Conservation (phyloP, 1,140 invertebrate species). For the Lutraria rhynchaena region DNA sequence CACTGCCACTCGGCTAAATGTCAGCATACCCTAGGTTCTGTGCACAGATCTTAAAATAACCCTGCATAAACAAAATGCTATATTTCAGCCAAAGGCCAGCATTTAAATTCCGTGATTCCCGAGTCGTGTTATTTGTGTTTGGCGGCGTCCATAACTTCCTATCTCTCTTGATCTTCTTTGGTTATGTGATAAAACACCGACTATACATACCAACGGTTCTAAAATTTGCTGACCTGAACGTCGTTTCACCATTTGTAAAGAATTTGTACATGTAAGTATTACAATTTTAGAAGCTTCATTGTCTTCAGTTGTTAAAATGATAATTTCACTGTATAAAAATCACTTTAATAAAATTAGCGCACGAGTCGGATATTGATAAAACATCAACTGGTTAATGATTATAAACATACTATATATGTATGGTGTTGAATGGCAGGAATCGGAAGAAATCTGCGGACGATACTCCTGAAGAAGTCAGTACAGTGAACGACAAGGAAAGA, state of each 20-base stretch:
- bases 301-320: too few relatives aligned
- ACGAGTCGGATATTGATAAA: background rate
- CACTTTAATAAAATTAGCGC: background rate
- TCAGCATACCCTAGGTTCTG: background rate
- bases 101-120: slow-evolving; percentile 35
- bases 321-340: background rate
- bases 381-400: background rate
- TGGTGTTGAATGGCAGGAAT: background rate
- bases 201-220: slow-evolving; percentile 76
- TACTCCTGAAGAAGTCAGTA: background rate
- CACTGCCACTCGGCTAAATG: background rate
- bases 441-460: background rate
- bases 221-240: slow-evolving; percentile 35
- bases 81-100: slow-evolving; percentile 26
- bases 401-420: background rate
- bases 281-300: too few relatives aligned
- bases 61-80: too few relatives aligned
- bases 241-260: too few relatives aligned
- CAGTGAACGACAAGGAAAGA: background rate
- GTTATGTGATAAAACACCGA: slow-evolving; percentile 78
- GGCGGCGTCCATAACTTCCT: slow-evolving; percentile 78
- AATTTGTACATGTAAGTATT: too few relatives aligned
- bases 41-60: background rate
- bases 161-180: slow-evolving; percentile 72
- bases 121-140: slow-evolving; percentile 61